Base-by-base conservation (phyloP, 2,113 vertebrate genomes). In the Nycticorax nycticorax region DNA sequence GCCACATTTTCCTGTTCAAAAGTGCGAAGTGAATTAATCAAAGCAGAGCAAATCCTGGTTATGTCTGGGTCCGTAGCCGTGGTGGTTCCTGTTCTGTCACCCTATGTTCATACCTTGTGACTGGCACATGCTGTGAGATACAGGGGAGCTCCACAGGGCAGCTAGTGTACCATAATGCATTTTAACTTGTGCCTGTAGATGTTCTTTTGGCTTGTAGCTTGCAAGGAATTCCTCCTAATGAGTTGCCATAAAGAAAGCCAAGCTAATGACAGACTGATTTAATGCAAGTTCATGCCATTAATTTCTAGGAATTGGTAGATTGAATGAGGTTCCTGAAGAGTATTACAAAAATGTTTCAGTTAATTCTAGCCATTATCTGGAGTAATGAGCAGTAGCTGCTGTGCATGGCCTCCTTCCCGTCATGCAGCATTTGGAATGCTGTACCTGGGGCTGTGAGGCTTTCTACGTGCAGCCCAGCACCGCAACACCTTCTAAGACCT, bases 201-300 rank as follows among this genome's bases (percentile, higher is more conserved):
- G 3, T 72, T 88, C 43, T 41, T 66, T 56, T 79, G 91, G 72
- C 90, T 93, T 95, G 69, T 92, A 62, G 83, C 45, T 95, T 81
- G 63, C 88, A 94, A 85, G 77, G 96, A 96, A 95, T 82, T 22
- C 88, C 78, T 96, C 45, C 9, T 96, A 97, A 97, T 94, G 74
- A 94, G 33, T 73, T 83, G 74, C 79, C 56, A 60, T 95, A 82
- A 89, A 85, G 74, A 86, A 78, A 66, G 60, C 53, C 89, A 74
- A 67, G 91, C 72, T 90, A 87, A 94, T 81, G 88, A 92, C 79
- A 95, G 79, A 72, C 92, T 95, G 96, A 97, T 96, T 97, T 94
- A 97, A 95, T 85, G 78, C 78, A 41, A 88, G 75, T 93, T 89
- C 89, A 55, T 97, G 68, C 86, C 91, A 95, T 88, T 97, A 95